Evolutionary conservation across 2,888 invertebrate genomes (phyloP), one percentile per base, ranked within the genome.

Genomic region (Therioaphis trifolii): DNA sequence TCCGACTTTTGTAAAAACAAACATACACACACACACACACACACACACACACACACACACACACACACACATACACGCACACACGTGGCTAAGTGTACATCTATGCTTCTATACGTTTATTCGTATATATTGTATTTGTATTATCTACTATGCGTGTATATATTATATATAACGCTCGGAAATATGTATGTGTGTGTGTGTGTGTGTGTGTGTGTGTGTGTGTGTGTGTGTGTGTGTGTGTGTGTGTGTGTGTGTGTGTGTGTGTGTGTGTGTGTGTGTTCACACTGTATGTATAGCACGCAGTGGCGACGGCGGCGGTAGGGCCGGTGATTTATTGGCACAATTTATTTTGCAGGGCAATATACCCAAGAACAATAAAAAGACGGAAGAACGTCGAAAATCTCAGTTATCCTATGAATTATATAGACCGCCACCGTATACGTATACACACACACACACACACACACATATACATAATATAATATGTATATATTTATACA

Each of bases 341-440:
- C 74, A 71, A 82, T 82, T 74, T 82, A 82, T 82, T 78, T 82
- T 18, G 80, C 80, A 46, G 72, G 46, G 40, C 80, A 29, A 72
- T 72, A 63, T 72, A 63, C 72, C 52, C 72, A 63, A 82, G 82
- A 74, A 82, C 82, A 82, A 82, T 82, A 82, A 82, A 74, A 82
- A 82, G 72, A 82, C 82, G 82, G 82, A 82, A 82, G 74, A 74
- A 63, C 72, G 63, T 63, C 74, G 82, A 82, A 82, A 82, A 82
- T 82, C 82, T 72, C 82, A 35, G 82, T 82, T 82, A 80, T 80
- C 71, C 61, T 49, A 74, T 82, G 82, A 82, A 40, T 82, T 82
- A 82, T 82, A 82, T 63, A n/a, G 79, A 69, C 78, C 78, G 40
- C 40, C 40, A 2, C 52, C 24, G 24, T 61, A 61, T 35, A 35